These are phyloP conservation scores for Batillaria attramentaria DNA, from an alignment of 1,140 invertebrate species.

Conservation along the genomic window DNA sequence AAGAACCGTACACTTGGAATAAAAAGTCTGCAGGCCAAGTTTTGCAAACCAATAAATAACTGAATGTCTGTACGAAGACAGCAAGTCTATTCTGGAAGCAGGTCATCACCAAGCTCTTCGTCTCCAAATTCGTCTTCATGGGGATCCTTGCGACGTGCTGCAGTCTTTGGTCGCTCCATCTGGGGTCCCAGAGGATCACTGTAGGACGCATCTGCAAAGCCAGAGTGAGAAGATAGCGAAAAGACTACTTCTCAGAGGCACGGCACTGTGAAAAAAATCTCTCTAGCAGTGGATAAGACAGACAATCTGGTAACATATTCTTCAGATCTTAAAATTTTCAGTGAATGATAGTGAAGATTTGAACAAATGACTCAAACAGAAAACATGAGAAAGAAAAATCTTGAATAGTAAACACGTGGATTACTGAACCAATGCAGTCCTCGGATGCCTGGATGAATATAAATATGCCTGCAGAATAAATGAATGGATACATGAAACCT, in stretches of 20 bases:
- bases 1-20: not conserved
- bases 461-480: too few species aligned
- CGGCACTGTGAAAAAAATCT: not conserved
- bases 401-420: too few species aligned
- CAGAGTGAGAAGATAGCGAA: too few species aligned
- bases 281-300: not conserved
- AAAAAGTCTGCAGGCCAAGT: not conserved
- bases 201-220: constrained; percentile 78
- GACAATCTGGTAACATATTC: not conserved
- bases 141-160: constrained; percentile 74
- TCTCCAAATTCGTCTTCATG: constrained; percentile 86
- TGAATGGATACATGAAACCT: too few species aligned
- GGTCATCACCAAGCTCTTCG: constrained; percentile 85
- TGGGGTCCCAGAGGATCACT: constrained; percentile 83
- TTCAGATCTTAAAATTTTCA: not conserved
- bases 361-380: too few species aligned
- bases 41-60: not conserved
- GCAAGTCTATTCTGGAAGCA: constrained; percentile 81
- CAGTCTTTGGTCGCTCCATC: constrained; percentile 84
- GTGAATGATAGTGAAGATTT: too few species aligned
- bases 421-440: too few species aligned
- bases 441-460: too few species aligned
- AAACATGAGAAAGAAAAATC: too few species aligned
- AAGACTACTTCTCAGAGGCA: too few species aligned
- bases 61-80: not conserved